These are phyloP conservation scores for Phainopepla nitens DNA, from an alignment of 2,113 vertebrate species.

Conservation along the genomic window DNA sequence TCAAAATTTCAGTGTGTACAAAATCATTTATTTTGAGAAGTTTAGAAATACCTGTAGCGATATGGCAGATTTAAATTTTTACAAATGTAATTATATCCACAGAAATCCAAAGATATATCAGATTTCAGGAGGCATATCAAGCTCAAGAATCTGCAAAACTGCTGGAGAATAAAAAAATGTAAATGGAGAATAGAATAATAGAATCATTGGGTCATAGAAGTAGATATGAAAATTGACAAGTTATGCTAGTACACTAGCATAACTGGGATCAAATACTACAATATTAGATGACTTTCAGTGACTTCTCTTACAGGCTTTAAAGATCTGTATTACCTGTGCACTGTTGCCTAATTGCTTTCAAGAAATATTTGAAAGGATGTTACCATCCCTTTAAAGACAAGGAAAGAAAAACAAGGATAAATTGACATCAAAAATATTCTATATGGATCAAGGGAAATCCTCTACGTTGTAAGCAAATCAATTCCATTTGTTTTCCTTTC, in stretches of 20 bases:
- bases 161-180: not conserved
- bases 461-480: slow-evolving; percentile 1
- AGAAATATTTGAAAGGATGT: not conserved
- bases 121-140: not conserved
- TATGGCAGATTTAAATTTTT: not conserved
- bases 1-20: not conserved
- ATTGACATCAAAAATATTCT: not conserved
- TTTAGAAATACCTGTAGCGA: not conserved
- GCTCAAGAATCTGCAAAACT: not conserved
- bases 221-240: not conserved
- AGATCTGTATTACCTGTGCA: not conserved
- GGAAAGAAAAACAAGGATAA: not conserved
- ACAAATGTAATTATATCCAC: not conserved
- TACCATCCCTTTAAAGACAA: not conserved
- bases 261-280: rapidly evolving
- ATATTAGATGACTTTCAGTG: not conserved
- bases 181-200: not conserved
- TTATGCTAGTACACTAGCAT: not conserved
- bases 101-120: not conserved
- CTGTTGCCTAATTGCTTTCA: not conserved
- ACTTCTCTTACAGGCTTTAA: not conserved
- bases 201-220: not conserved
- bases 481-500: slow-evolving; percentile 4
- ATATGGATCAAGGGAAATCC: not conserved
- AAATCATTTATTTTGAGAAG: not conserved